These are phyloP conservation scores for Amphibalanus amphitrite DNA, from an alignment of 1,140 invertebrate species.

Conservation along the genomic window DNA sequence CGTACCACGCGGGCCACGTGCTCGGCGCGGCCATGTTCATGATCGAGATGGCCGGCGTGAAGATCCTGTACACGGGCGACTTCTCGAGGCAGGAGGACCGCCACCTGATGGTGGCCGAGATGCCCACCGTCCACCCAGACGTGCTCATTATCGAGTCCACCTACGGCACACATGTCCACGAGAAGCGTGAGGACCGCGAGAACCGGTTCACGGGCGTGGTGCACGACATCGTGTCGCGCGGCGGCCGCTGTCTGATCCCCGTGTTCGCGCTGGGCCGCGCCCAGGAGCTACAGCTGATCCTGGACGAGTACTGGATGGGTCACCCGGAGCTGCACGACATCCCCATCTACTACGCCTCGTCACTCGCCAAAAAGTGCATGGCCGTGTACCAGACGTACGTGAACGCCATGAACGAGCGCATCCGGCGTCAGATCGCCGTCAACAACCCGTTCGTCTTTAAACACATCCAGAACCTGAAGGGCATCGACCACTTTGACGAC, in stretches of 20 bases:
- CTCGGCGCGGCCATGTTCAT: conserved; percentile 99
- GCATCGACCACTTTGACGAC: conserved; percentile 98
- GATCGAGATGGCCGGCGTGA: conserved; percentile 97
- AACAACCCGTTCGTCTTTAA: conserved; percentile 99
- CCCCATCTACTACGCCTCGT: conserved; percentile 98
- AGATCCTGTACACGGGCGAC: conserved; percentile 93
- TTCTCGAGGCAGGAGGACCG: conserved; percentile 97
- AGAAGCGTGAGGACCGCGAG: conserved; percentile 92
- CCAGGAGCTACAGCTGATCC: conserved; percentile 86
- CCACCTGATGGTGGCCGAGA: conserved; percentile 98
- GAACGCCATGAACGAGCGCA: conserved; percentile 98
- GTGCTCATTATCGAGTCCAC: conserved; percentile 87
- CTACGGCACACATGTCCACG: conserved; percentile 98
- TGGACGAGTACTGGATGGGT: conserved; percentile 96
- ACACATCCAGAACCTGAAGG: conserved; percentile 96
- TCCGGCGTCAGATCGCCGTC: conserved; percentile 85
- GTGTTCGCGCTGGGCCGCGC: conserved; percentile 96
- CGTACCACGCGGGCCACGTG: conserved; percentile 97
- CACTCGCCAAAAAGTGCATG: conserved; percentile 99
- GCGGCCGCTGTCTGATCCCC: conserved; percentile 92
- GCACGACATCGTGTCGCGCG: conserved; percentile 86
- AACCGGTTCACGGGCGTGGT: conserved; percentile 84
- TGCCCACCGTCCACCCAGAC: conserved; percentile 87
- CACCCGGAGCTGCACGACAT: conserved; percentile 98
- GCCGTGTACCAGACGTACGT: conserved; percentile 99